Base-by-base conservation (phyloP, 2,797 vertebrate species). In the Aldrovandia affinis region DNA sequence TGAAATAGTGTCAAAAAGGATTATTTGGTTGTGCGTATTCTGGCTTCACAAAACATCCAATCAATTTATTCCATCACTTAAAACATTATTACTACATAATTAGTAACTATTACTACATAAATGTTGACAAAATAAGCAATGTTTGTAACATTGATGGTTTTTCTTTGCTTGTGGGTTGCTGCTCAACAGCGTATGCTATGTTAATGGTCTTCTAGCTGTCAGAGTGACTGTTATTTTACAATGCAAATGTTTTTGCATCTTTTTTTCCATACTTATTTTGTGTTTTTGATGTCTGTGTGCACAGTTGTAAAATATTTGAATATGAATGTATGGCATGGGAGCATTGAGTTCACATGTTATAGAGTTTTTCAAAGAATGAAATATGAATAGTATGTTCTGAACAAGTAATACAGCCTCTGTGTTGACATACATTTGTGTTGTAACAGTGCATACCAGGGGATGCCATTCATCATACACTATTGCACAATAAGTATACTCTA, bases 401-500 rank as follows among this genome's bases (percentile, higher is more conserved):
- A 36, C 12, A 6, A 20, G 33, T 42, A 20, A 36, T 39, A 36
- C 68, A 42, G 33, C 14, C 68, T 39, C 36, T 8, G 20, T 10
- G 36, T 39, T 3, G 12, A 39, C n/a, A 70, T n/a, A 77, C 25
- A 14, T 77, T 47, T 47, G 39, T 75, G 70, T 75, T 75, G 39
- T 77, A 47, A 77, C 20, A 47, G 39, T 2, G 9, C 20, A 77
- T 47, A 44, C 73, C 73, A 77, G 25, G 42, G 10, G 47, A 77
- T 77, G 2, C 73, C 73, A 77, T 77, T 77, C 73, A 77, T 77
- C 9, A n/a, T 77, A n/a, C 20, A n/a, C 39, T 77, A 14, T 47
- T 44, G 73, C 73, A 44, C 47, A 25, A 77, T 6, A 77, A n/a
- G 25, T n/a, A 77, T 77, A 28, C 42, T 77, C 25, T 44, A 47